phyloP scores from a whole-genome alignment of 2,113 vertebrate species.

The Mobula hypostoma region DNA sequence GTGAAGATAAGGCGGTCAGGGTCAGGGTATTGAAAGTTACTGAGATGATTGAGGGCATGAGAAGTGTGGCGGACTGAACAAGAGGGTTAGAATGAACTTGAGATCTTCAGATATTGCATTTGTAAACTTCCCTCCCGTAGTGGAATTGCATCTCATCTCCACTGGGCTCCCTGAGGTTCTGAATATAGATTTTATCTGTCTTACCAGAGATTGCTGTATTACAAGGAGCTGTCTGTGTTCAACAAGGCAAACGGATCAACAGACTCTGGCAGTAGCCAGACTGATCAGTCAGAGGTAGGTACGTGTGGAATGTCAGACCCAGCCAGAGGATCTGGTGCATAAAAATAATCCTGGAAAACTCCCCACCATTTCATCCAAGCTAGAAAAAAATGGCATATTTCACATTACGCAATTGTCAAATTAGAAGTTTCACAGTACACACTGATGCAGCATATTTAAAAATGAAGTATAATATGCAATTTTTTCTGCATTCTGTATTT shows the following conservation, averaged over 20 bases:
- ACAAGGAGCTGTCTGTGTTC: neutral
- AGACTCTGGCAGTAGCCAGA: neutral
- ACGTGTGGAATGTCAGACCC: neutral
- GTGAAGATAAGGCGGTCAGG: no score
- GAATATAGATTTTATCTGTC: neutral
- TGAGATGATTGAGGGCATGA: no score
- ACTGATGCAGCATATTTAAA: neutral
- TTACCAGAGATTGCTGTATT: neutral
- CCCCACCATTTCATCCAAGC: neutral
- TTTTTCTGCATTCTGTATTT: neutral
- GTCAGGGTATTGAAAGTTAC: no score
- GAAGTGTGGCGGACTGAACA: no score
- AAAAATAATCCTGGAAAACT: conserved; percentile 11
- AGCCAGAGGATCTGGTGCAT: neutral
- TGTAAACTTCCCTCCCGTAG: neutral
- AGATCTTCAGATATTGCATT: no score
- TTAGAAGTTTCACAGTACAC: neutral
- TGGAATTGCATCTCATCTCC: neutral
- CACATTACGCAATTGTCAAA: neutral
- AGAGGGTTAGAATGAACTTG: no score
- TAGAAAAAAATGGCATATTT: neutral
- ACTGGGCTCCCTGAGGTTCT: neutral
- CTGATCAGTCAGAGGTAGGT: neutral
- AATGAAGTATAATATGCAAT: neutral
- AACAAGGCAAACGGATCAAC: neutral